Conservation (phyloP, 2,888 invertebrate genomes). For the Apoda limacodes region DNA sequence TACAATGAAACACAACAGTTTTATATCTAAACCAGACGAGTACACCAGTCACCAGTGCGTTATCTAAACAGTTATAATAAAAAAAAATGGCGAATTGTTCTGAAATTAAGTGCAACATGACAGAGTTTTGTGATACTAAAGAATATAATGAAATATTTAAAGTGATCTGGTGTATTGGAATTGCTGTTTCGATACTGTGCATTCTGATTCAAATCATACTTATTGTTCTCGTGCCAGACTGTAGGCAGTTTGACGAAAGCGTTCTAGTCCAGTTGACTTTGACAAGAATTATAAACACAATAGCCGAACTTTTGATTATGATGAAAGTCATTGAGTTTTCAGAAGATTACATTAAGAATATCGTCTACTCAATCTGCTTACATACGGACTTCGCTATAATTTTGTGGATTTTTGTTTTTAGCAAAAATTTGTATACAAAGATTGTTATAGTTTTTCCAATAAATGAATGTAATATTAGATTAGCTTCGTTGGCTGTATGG, state of each 20-base stretch:
- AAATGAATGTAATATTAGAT: conserved; percentile 23
- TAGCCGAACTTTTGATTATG: conserved; percentile 28
- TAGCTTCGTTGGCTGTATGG: conserved; percentile 30
- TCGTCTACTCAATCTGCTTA: conserved; percentile 25
- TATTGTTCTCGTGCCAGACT: conserved; percentile 26
- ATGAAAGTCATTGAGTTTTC: conserved; percentile 5
- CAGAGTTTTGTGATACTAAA: too few species aligned
- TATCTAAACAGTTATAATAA: too few species aligned
- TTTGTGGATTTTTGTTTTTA: conserved; percentile 44
- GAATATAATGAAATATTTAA: conserved; percentile 16
- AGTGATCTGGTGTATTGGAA: conserved; percentile 31
- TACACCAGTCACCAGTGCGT: too few species aligned
- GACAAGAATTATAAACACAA: conserved; percentile 32
- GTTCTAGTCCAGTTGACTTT: conserved; percentile 36
- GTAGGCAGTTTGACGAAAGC: conserved; percentile 39
- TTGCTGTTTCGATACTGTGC: conserved; percentile 27
- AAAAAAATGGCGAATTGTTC: too few species aligned
- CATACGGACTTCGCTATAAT: conserved; percentile 37
- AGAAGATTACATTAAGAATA: conserved; percentile 11
- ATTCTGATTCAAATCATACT: conserved; percentile 28
- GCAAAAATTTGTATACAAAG: conserved; percentile 45
- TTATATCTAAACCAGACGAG: too few species aligned
- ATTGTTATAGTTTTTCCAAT: conserved; percentile 34
- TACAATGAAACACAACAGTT: too few species aligned
- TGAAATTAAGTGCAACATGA: too few species aligned